Evolutionary conservation across 2,888 invertebrate species (phyloP).

Genomic region (Cephonodes hylas): DNA sequence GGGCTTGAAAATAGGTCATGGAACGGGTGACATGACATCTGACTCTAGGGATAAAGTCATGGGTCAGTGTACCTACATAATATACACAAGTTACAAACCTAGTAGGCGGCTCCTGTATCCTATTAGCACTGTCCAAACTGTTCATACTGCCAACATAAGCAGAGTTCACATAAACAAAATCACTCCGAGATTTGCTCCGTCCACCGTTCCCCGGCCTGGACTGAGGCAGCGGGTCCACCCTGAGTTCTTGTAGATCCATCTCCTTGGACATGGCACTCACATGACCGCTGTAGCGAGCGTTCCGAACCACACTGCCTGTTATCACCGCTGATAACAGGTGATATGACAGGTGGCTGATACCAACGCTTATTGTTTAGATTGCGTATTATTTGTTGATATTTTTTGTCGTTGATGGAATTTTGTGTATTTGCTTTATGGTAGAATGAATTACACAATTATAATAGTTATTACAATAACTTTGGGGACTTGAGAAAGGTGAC

Average conservation of each 20-base stretch:
- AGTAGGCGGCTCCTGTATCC: conserved; percentile 38
- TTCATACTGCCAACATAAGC: conserved; percentile 59
- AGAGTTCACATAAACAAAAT: conserved; percentile 62
- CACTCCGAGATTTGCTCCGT: conserved; percentile 22
- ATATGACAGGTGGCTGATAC: conserved; percentile 6
- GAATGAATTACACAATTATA: too few relatives aligned
- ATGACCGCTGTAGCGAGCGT: not conserved
- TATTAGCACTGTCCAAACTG: conserved; percentile 33
- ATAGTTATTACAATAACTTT: too few relatives aligned
- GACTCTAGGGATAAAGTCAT: too few relatives aligned
- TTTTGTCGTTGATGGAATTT: not conserved
- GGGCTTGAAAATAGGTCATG: too few relatives aligned
- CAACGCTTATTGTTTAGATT: not conserved
- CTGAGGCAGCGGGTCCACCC: not conserved
- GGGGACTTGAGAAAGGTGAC: too few relatives aligned
- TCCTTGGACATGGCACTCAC: conserved; percentile 15
- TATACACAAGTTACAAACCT: conserved; percentile 34
- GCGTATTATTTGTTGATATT: not conserved
- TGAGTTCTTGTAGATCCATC: not conserved
- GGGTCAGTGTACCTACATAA: too few relatives aligned
- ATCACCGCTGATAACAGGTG: conserved; percentile 8
- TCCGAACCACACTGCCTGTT: not conserved
- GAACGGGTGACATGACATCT: too few relatives aligned
- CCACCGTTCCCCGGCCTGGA: not conserved
- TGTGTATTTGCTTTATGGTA: too few relatives aligned